A percentile compares a stretch with the other conserved stretches of the same genome.
Evolutionary conservation across 2,113 vertebrate genomes (phyloP).

Genomic region (Anser brachyrhynchus): DNA sequence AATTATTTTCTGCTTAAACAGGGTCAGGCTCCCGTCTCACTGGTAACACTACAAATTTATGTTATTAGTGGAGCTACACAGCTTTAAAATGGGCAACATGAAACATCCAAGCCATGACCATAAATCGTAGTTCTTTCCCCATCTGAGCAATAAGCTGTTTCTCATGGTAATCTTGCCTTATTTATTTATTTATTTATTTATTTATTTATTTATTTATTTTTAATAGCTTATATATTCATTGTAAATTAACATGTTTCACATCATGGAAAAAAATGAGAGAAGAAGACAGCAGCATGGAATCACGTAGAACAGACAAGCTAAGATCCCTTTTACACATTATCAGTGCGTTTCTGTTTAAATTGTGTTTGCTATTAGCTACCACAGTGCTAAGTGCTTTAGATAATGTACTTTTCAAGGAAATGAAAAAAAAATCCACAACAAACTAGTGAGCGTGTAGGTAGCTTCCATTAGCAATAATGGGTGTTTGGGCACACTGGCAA

Average conservation of each 20-base stretch:
- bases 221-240: neutral
- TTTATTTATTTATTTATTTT: no score
- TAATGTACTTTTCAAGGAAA: constrained; percentile 47
- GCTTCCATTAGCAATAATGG: constrained; percentile 65
- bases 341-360: constrained; percentile 21
- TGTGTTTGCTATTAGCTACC: constrained; percentile 15
- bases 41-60: neutral
- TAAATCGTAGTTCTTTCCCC: neutral
- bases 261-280: neutral
- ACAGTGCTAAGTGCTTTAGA: constrained; percentile 45
- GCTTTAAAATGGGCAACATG: neutral
- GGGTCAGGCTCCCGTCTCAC: neutral
- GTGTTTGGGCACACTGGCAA: constrained; percentile 15
- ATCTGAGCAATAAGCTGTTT: neutral
- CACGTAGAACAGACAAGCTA: neutral
- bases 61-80: neutral
- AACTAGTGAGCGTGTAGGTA: neutral
- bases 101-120: neutral
- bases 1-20: neutral
- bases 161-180: neutral
- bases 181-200: no score
- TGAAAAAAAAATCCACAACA: neutral
- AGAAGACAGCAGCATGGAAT: rapidly evolving
- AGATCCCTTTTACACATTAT: constrained; percentile 7
- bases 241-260: constrained; percentile 26